Conservation (phyloP, 2,888 invertebrate genomes). For the Palloptera scutellata region DNA sequence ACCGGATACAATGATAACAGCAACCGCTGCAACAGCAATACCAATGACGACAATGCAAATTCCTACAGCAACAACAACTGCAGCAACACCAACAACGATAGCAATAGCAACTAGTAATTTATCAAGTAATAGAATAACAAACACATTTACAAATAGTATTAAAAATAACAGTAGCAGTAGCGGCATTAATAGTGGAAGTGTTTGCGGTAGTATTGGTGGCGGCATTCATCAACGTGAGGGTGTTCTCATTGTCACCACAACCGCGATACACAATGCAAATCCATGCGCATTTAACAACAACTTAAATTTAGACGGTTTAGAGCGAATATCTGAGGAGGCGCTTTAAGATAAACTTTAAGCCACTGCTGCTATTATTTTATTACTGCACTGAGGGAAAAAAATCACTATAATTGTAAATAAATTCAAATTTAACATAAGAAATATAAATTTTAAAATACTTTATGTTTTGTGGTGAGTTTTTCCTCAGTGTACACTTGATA, state of each 20-base stretch:
- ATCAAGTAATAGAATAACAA: conserved; percentile 39
- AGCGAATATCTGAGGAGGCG: conserved; percentile 57
- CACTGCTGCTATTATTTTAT: background rate
- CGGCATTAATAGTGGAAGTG: conserved; percentile 26
- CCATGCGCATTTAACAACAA: conserved; percentile 45
- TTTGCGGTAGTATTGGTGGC: conserved; percentile 23
- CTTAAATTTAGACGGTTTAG: conserved; percentile 45
- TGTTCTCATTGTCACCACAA: conserved; percentile 49
- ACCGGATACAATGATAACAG: conserved; percentile 8
- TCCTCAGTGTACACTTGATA: no score
- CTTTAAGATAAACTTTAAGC: conserved; percentile 45
- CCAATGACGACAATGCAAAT: conserved; percentile 27
- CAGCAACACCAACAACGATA: conserved; percentile 30
- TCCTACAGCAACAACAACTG: conserved; percentile 31
- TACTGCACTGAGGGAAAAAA: background rate
- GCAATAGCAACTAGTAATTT: conserved; percentile 35
- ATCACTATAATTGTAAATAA: no score
- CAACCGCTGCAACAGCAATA: conserved; percentile 33
- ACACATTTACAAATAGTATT: conserved; percentile 40
- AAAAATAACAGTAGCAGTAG: conserved; percentile 26
- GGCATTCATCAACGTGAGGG: conserved; percentile 33
- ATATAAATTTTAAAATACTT: no score
- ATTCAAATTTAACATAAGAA: no score
- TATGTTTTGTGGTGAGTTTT: no score
- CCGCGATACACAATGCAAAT: conserved; percentile 32